phyloP scores from a whole-genome alignment of 2,113 vertebrate genomes.

The Gobiocypris rarus region DNA sequence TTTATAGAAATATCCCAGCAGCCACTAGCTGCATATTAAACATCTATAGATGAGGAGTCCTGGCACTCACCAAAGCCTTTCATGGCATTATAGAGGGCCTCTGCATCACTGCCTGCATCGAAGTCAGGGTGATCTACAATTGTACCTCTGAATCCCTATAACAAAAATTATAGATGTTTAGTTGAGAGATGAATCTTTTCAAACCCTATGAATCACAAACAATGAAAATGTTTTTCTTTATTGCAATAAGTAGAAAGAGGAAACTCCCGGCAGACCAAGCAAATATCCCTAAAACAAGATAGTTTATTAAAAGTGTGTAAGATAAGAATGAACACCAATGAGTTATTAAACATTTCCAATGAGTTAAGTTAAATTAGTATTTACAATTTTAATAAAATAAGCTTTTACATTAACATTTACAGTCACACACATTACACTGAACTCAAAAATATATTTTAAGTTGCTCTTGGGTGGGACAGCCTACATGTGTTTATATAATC shows the following conservation, averaged over 20 bases:
- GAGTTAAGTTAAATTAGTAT: too few species aligned
- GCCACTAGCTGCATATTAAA: not conserved
- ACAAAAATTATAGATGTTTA: not conserved
- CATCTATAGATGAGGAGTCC: not conserved
- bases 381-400: too few species aligned
- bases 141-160: constrained; percentile 88
- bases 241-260: too few species aligned
- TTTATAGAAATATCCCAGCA: not conserved
- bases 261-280: too few species aligned
- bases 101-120: constrained; percentile 84
- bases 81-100: constrained; percentile 91
- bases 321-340: too few species aligned
- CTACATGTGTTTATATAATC: not conserved
- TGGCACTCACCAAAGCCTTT: constrained; percentile 89
- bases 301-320: too few species aligned
- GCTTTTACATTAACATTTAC: not conserved
- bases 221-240: not conserved
- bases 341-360: too few species aligned
- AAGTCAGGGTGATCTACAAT: constrained; percentile 83
- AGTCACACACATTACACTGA: not conserved
- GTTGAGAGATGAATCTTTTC: not conserved
- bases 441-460: not conserved
- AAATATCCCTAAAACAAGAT: too few species aligned
- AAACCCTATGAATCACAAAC: not conserved
- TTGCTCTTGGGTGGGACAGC: not conserved